Conservation (phyloP, 2,888 invertebrate species). For the Thymelicus acteon region DNA sequence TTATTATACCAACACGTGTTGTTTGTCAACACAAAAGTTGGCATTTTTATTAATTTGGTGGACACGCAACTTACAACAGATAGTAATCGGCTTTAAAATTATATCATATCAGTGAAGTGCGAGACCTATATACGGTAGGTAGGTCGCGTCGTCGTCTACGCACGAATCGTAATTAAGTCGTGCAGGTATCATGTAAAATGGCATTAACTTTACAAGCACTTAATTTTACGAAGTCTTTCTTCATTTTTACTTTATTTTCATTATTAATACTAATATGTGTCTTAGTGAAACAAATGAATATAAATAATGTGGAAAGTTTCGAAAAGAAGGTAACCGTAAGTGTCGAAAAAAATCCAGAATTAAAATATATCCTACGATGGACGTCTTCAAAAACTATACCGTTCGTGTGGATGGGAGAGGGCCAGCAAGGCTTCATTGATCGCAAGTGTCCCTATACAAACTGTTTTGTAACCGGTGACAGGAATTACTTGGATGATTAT, state of each 20-base stretch:
- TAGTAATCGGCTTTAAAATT: no score
- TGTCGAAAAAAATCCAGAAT: slow-evolving; percentile 20
- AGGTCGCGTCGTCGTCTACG: neutral
- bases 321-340: neutral
- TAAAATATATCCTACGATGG: slow-evolving; percentile 65
- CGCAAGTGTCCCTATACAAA: slow-evolving; percentile 58
- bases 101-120: neutral
- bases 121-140: neutral
- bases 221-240: slow-evolving; percentile 16
- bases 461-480: slow-evolving; percentile 61
- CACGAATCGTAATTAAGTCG: no score
- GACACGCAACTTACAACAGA: no score
- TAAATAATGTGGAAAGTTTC: neutral
- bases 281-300: neutral
- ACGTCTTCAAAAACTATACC: slow-evolving; percentile 54
- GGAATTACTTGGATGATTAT: slow-evolving; percentile 48
- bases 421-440: slow-evolving; percentile 52
- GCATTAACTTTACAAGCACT: neutral
- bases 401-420: slow-evolving; percentile 57
- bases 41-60: no score
- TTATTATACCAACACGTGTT: no score
- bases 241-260: slow-evolving; percentile 14
- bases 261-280: slow-evolving; percentile 9
- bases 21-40: no score
- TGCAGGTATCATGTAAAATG: neutral